Evolutionary conservation across 1,140 invertebrate genomes (phyloP).

Genomic region (Cardiocondyla obscurior): DNA sequence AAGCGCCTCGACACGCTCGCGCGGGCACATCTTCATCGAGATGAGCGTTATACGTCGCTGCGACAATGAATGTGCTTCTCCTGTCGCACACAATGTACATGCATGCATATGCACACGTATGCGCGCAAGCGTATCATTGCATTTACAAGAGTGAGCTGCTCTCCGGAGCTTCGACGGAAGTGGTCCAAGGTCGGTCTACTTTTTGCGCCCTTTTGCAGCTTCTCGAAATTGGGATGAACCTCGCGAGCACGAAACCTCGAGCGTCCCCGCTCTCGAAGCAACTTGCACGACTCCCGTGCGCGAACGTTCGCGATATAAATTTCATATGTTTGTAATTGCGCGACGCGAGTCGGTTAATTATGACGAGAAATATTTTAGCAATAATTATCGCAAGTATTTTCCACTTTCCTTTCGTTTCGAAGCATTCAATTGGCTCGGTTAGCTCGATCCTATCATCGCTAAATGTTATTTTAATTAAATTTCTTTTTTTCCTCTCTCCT

Average conservation of each 20-base stretch:
- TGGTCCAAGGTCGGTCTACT: constrained; percentile 66
- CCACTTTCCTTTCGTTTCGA: not conserved
- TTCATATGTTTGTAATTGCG: not conserved
- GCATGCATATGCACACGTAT: not conserved
- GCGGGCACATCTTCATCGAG: constrained; percentile 1
- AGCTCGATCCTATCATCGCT: not conserved
- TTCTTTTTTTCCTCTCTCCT: not conserved
- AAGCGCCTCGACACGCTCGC: not conserved
- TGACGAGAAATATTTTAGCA: not conserved
- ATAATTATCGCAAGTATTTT: not conserved
- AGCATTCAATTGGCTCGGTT: not conserved
- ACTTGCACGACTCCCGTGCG: not conserved
- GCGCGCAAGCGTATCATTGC: constrained; percentile 43
- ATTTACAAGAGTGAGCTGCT: constrained; percentile 68
- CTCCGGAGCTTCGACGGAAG: constrained; percentile 61
- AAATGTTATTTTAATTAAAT: not conserved
- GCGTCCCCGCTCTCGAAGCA: not conserved
- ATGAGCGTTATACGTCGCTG: constrained; percentile 7
- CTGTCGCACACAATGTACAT: not conserved
- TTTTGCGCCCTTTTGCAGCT: constrained; percentile 60
- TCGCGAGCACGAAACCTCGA: not conserved
- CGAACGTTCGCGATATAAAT: not conserved
- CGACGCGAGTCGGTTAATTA: not conserved
- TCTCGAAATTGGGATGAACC: constrained; percentile 47
- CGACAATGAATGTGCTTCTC: constrained; percentile 37